Evolutionary conservation across 2,888 invertebrate genomes (phyloP), one percentile per base, ranked within the genome.

Genomic region (Biston betularia): DNA sequence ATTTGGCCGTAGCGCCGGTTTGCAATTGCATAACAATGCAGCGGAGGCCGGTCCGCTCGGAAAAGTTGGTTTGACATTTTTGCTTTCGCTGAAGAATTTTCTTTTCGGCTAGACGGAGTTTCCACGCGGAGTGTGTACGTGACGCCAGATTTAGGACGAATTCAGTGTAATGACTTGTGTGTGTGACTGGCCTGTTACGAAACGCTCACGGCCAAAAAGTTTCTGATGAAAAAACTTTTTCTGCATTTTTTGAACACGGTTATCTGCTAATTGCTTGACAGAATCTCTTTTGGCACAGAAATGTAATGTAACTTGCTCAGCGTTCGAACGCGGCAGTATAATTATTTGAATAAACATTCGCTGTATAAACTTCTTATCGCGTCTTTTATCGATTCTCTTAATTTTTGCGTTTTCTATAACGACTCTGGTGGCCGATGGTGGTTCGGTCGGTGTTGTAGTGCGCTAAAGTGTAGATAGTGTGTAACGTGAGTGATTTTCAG

Each of bases 21-120:
- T 82, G 83, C 83, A 87, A 89, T 92, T 92, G 92, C 92, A 91
- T 92, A 92, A 92, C 89, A 87, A 86, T 90, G 90, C 90, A 90
- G 82, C 81, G 86, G 86, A 87, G 87, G 87, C 86, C 86, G 87
- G 84, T 78, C 83, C 80, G 85, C 83, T 80, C 81, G 89, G 90
- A 91, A 92, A 92, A 88, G 85, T 87, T 85, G 85, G 80, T 81
- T 80, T 78, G 79, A 79, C 74, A 79, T 78, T 82, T 72, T 71
- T 59, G 80, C 68, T 77, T 71, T 75, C 81, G 80, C 85, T 86
- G 89, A 85, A 87, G 89, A 87, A 86, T 85, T 82, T 80, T 78
- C 79, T 81, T 79, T 80, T 78, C 74, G 73, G 65, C 65, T 74
- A 73, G 78, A 77, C 75, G 74, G 74, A 76, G 75, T 73, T 76